phyloP scores from a whole-genome alignment of 2,113 vertebrate genomes.

The Apistogramma diplotaenia region DNA sequence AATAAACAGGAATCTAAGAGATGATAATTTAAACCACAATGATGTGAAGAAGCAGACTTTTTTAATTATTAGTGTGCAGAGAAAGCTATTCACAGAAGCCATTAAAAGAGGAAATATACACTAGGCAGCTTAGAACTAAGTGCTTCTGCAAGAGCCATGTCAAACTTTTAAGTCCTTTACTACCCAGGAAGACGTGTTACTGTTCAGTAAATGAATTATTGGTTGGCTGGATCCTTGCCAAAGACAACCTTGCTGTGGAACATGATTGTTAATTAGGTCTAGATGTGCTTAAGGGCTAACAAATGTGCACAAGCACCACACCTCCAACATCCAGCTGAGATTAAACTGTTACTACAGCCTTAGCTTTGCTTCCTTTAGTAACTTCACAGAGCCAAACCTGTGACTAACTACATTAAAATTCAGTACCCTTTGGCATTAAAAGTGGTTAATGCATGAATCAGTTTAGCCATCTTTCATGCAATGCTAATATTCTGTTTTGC shows the following conservation, averaged over 20 bases:
- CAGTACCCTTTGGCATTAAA: constrained; percentile 46
- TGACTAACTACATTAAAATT: constrained; percentile 28
- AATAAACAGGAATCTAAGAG: constrained; percentile 33
- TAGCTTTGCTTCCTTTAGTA: constrained; percentile 33
- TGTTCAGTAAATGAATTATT: constrained; percentile 67
- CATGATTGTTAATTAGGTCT: constrained; percentile 70
- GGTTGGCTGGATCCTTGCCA: constrained; percentile 62
- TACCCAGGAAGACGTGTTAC: constrained; percentile 60
- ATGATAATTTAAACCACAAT: constrained; percentile 41
- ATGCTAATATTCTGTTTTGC: constrained; percentile 61
- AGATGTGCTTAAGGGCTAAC: constrained; percentile 69
- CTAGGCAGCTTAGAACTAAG: constrained; percentile 54
- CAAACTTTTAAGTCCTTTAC: constrained; percentile 64
- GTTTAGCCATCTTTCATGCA: constrained; percentile 48
- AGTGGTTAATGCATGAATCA: constrained; percentile 22
- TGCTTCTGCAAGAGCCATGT: constrained; percentile 56
- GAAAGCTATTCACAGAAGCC: constrained; percentile 46
- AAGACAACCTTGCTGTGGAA: constrained; percentile 68
- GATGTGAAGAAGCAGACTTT: constrained; percentile 35
- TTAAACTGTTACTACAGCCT: constrained; percentile 17
- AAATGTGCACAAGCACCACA: constrained; percentile 63
- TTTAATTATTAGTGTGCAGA: constrained; percentile 48
- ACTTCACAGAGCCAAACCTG: constrained; percentile 26
- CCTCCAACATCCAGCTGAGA: constrained; percentile 56
- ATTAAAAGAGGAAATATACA: constrained; percentile 61